A percentile compares a stretch with the other conserved stretches of the same genome.
phyloP scores from a whole-genome alignment of 1,140 invertebrate genomes.

The Drosophila arizonae region DNA sequence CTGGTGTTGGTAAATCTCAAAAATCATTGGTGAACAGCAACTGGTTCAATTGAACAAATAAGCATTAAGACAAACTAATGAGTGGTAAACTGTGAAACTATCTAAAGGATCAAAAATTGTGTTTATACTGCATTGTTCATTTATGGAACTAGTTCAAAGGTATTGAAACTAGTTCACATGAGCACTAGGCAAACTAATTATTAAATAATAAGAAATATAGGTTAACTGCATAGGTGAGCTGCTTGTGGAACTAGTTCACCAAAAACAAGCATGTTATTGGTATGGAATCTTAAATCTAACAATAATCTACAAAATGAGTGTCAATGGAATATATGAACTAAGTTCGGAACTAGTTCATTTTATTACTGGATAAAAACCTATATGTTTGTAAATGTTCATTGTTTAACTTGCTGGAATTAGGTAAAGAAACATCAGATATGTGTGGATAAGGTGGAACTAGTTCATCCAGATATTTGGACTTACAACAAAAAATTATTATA shows the following conservation, averaged over 20 bases:
- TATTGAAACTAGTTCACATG: too few species aligned
- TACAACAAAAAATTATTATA: too few species aligned
- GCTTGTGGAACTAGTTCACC: background rate
- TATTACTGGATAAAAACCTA: too few species aligned
- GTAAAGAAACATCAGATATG: too few species aligned
- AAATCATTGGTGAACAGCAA: constrained; percentile 19
- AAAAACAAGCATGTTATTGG: too few species aligned
- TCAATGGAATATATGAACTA: background rate
- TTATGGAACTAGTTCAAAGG: background rate
- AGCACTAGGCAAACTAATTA: too few species aligned
- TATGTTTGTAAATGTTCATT: too few species aligned
- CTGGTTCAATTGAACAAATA: background rate
- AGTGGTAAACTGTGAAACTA: constrained; percentile 1
- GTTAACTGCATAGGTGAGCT: background rate
- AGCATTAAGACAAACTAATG: background rate
- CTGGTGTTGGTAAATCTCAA: constrained; percentile 34
- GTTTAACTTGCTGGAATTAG: too few species aligned
- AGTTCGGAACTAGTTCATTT: background rate
- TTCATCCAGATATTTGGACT: background rate
- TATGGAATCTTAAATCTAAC: too few species aligned
- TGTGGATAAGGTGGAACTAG: background rate
- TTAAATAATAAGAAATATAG: background rate
- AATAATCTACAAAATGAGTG: too few species aligned
- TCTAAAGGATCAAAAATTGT: background rate
- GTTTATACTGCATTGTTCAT: background rate